These are phyloP conservation scores for Saxicola maurus DNA, from an alignment of 2,797 vertebrate genomes.

Conservation along the genomic window DNA sequence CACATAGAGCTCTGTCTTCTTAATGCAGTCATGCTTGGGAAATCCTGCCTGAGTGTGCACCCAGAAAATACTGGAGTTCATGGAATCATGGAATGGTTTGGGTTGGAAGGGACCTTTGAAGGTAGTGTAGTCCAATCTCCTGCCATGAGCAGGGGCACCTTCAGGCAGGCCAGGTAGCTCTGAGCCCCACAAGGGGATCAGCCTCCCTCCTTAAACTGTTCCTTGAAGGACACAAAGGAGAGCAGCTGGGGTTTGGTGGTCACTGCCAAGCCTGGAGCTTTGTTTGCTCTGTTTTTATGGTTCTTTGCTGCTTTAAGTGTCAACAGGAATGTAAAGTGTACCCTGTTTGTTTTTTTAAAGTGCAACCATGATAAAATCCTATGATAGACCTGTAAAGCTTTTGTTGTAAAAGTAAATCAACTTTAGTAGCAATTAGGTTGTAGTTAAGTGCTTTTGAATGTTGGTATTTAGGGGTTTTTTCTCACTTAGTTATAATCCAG, in stretches of 20 bases:
- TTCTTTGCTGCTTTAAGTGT: background rate
- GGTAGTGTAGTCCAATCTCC: background rate
- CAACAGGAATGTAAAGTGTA: background rate
- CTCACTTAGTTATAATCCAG: background rate
- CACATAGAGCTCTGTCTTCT: background rate
- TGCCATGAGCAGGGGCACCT: background rate
- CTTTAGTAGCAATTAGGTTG: background rate
- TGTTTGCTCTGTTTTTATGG: background rate
- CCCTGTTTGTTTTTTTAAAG: background rate
- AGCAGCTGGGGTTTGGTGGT: background rate
- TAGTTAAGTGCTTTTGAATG: background rate
- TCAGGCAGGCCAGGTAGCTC: background rate
- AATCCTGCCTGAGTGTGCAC: background rate
- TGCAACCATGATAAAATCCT: background rate
- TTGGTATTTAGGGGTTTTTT: background rate
- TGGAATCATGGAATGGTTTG: background rate
- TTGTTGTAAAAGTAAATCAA: slow-evolving; percentile 19
- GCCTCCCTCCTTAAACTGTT: background rate
- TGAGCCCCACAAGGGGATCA: background rate
- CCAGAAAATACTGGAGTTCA: background rate
- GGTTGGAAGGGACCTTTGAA: background rate
- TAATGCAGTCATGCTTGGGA: background rate
- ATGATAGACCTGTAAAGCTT: background rate
- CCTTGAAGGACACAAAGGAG: background rate
- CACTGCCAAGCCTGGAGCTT: background rate